Base-by-base conservation (phyloP, 2,888 invertebrate species). In the Pasiphila rectangulata region DNA sequence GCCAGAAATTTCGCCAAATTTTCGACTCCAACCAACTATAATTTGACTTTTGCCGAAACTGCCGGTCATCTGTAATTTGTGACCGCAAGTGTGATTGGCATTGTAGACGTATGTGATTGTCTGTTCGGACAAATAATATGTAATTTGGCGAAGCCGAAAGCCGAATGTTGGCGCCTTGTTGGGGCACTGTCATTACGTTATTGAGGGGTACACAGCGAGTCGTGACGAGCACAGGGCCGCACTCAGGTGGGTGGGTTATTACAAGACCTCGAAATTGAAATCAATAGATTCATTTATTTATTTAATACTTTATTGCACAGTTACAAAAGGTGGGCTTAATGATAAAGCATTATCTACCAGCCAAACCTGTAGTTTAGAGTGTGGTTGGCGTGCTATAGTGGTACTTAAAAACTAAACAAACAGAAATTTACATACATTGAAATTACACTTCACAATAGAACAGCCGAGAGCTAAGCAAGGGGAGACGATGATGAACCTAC, bases 91-190 rank as follows among this genome's bases (percentile, higher is more conserved):
- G 55, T 57, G 50, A 50, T 45, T 50, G 45, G 50, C 49, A 45
- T 37, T 38, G 27, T 49, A 55, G 57, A 55, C 52, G 55, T 51
- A 55, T 67, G 66, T 62, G 74, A 78, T 77, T 72, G 76, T 72
- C 72, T 64, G 71, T 68, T 71, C 78, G 72, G 67, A 68, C 69
- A 85, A 86, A 86, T 86, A 80, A 82, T 66, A 83, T 79, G 73
- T 83, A 74, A 80, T 82, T 79, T 75, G 64, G 32, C 60, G 63
- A 68, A 72, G 71, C 71, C 74, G 69, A 78, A 75, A 76, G 76
- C 68, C 69, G 69, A 75, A 64, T 69, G 75, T 83, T 81, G 87
- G 87, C 87, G 87, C 87, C 87, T 84, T 63, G 74, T 84, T 82
- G 72, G 67, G 59, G 58, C 70, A 59, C 62, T 65, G 60, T 80